Conservation (phyloP, 2,888 invertebrate genomes). For the Lepas anatifera region DNA sequence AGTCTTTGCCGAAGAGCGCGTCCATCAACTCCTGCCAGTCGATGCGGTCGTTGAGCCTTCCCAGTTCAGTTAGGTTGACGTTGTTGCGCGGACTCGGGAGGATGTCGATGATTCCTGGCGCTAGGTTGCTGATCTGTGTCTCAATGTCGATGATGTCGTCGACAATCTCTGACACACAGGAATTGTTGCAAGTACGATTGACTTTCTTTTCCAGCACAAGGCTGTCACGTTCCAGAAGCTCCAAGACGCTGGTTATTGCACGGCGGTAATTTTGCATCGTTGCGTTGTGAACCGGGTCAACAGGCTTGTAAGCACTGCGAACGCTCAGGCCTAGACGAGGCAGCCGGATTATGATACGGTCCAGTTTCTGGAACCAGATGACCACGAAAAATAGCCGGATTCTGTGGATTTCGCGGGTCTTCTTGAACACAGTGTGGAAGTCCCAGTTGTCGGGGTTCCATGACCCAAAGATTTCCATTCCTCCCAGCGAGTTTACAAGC, state of each 20-base stretch:
- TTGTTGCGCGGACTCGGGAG: not conserved
- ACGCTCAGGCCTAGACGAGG: not conserved
- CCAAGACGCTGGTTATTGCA: not conserved
- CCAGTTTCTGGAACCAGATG: conserved; percentile 12
- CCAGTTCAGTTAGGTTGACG: not conserved
- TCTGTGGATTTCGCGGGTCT: conserved; percentile 1
- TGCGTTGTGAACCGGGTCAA: not conserved
- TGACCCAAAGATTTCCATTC: not conserved
- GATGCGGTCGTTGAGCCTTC: not conserved
- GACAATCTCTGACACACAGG: not conserved
- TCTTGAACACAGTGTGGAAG: not conserved
- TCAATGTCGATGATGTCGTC: conserved; percentile 3
- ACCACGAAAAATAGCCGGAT: conserved; percentile 7
- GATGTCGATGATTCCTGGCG: conserved; percentile 7
- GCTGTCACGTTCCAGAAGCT: conserved; percentile 3
- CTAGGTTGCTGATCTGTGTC: not conserved
- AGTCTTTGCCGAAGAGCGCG: not conserved
- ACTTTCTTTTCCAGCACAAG: not conserved
- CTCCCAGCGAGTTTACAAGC: not conserved
- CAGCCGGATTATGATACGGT: conserved; percentile 11
- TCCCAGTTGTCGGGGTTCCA: not conserved
- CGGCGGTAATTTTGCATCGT: not conserved
- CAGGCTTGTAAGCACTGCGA: not conserved
- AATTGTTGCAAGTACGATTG: not conserved
- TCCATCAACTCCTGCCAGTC: conserved; percentile 11